Conservation (phyloP, 2,797 vertebrate genomes). For the Hipposideros larvatus region DNA sequence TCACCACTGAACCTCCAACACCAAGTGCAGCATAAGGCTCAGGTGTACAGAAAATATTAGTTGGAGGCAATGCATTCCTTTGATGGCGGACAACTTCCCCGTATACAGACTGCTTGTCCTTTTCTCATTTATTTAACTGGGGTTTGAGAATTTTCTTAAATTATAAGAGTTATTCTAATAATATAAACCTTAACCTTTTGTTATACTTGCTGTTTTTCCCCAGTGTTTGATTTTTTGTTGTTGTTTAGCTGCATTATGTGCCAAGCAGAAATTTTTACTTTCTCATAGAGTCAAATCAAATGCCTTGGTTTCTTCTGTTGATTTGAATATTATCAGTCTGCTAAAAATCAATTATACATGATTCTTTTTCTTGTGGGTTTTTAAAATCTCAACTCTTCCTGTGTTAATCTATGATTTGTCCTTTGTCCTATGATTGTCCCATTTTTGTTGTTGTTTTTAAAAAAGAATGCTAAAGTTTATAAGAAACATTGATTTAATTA, state of each 20-base stretch:
- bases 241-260: background rate
- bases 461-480: background rate
- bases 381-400: constrained; percentile 17
- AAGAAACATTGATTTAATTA: constrained; percentile 36
- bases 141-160: constrained; percentile 17
- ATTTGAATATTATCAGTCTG: background rate
- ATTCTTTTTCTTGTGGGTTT: background rate
- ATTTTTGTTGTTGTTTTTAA: constrained; percentile 14
- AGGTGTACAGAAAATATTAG: background rate
- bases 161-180: background rate
- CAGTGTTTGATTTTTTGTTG: background rate
- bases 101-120: background rate
- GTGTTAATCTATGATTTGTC: background rate
- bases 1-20: background rate
- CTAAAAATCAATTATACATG: background rate
- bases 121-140: constrained; percentile 13
- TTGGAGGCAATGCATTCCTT: background rate
- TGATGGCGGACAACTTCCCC: background rate
- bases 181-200: background rate
- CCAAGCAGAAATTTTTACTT: background rate
- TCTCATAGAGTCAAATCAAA: background rate
- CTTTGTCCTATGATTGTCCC: background rate
- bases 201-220: background rate
- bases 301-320: background rate
- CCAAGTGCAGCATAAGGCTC: background rate